Base-by-base conservation (phyloP, 2,113 vertebrate species). In the Oostethus manadensis region DNA sequence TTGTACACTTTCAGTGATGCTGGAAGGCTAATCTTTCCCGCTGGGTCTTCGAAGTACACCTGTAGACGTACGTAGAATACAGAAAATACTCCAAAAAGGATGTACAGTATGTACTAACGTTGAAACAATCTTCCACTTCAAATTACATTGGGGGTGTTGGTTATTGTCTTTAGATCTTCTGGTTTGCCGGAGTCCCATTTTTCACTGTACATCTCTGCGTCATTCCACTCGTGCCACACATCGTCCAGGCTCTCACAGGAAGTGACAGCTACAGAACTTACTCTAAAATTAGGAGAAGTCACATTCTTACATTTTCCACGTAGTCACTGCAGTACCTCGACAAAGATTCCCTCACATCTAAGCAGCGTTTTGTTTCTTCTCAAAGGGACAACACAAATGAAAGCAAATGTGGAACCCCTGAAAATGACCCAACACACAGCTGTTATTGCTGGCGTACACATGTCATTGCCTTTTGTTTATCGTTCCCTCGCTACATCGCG, bases 181-280 rank as follows among this genome's bases (percentile, higher is more conserved):
- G 23, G 45, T 88, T 91, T 94, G 45, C 68, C 83, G 10, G 60
- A 14, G n/a, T 97, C 92, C 95, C 94, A 97, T 78, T 94, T 97
- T 83, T 98, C 97, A 22, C 85, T 78, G 73, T 83, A 93, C 67
- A 98, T 73, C 43, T 96, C 93, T 2, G 84, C 79, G 63, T 99
- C 94, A 21, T 76, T 93, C 95, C 95, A 99, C 78, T 96, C 95
- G 1, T 94, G 93, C 94, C 94, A 98, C 59, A 97, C 49, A 40
- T 91, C 86, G 0, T 13, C 44, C 0, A 68, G 73, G 62, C 54
- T 64, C 10, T 77, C 63, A 16, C 64, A 84, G 18, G 74, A 56
- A 5, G 60, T 59, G 15, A 55, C 47, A 15, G 59, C 38, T 6
- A 63, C 2, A 1, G 20, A 75, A 0, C 60, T 15, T 13, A 64